phyloP scores from a whole-genome alignment of 1,140 invertebrate genomes.

The Drosophila insularis region DNA sequence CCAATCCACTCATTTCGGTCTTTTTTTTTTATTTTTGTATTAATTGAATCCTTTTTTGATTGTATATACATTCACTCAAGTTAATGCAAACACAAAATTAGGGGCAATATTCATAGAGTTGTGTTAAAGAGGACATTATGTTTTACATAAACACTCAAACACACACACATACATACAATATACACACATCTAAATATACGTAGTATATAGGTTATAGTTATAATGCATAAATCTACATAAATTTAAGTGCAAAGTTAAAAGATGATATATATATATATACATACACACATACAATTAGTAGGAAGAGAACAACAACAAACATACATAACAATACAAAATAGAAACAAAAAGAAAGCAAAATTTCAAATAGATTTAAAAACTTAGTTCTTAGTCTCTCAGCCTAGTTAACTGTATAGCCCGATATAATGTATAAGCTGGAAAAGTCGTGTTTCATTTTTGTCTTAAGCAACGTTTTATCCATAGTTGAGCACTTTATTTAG shows the following conservation, averaged over 20 bases:
- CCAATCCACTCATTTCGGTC: neutral
- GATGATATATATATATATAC: neutral
- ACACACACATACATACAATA: conserved; percentile 20
- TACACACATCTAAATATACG: conserved; percentile 9
- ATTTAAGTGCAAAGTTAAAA: neutral
- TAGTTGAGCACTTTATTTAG: neutral
- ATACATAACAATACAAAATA: neutral
- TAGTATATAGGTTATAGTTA: neutral
- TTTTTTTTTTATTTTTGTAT: neutral
- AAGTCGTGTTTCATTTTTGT: conserved; percentile 10
- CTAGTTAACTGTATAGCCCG: conserved; percentile 17
- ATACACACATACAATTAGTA: too few species aligned
- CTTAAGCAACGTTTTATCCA: conserved; percentile 3
- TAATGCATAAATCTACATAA: conserved; percentile 10
- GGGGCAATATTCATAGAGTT: conserved; percentile 24
- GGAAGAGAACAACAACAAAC: neutral
- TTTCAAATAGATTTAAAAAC: neutral
- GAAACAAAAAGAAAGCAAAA: neutral
- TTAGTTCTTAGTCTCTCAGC: conserved; percentile 1
- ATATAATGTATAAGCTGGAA: neutral
- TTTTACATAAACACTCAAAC: neutral
- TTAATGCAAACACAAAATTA: neutral
- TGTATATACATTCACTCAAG: conserved; percentile 2
- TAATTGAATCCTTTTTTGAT: neutral
- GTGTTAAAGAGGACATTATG: neutral